A percentile compares a stretch with the other conserved stretches of the same genome.
phyloP scores from a whole-genome alignment of 2,113 vertebrate species.

The Alexandromys fortis region DNA sequence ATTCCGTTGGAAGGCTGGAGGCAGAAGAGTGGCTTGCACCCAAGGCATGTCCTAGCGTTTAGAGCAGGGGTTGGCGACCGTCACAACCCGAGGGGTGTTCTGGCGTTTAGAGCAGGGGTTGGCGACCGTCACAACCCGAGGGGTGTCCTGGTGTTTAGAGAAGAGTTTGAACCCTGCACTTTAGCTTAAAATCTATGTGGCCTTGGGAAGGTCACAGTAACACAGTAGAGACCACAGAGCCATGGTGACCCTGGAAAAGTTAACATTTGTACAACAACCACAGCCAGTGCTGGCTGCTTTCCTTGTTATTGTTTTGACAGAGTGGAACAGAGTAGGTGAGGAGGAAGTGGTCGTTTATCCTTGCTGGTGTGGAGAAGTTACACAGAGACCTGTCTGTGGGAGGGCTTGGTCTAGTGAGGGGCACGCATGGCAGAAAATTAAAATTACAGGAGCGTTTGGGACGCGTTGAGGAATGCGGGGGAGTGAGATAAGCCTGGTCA shows the following conservation, averaged over 20 bases:
- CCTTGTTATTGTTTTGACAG: background rate
- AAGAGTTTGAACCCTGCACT: slow-evolving; percentile 22
- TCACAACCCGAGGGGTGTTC: background rate
- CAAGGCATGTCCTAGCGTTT: background rate
- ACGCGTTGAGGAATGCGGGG: background rate
- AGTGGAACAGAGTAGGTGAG: background rate
- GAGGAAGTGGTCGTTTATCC: background rate
- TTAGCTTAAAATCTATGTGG: slow-evolving; percentile 42
- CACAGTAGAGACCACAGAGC: background rate
- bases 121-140: background rate
- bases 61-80: background rate
- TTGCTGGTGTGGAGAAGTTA: background rate
- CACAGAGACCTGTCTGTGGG: background rate
- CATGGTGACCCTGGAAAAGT: background rate
- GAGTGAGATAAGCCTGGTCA: background rate
- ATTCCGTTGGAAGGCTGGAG: background rate
- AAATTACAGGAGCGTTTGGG: background rate
- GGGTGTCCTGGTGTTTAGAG: background rate
- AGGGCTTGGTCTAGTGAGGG: background rate
- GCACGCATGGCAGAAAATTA: background rate
- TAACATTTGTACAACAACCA: background rate
- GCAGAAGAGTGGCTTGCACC: background rate
- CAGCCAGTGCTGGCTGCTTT: background rate
- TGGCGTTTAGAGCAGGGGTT: background rate
- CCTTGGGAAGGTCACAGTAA: background rate